These are phyloP conservation scores for Thryonomys swinderianus DNA, from an alignment of 2,113 vertebrate genomes.

Conservation along the genomic window DNA sequence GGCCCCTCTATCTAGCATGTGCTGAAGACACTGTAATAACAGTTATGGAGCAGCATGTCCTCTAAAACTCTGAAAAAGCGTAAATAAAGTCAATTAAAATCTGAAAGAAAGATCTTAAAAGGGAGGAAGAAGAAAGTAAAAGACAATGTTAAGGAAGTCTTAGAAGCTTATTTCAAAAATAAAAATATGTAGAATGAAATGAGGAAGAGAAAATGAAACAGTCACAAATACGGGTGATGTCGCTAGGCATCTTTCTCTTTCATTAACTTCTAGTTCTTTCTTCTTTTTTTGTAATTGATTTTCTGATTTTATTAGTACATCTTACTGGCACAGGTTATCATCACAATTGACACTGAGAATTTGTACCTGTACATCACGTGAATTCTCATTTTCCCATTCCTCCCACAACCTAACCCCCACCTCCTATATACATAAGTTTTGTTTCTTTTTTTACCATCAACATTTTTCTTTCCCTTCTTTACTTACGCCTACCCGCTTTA, in stretches of 20 bases:
- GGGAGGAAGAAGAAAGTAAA: background rate
- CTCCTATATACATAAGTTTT: too few species aligned
- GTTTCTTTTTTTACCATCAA: too few species aligned
- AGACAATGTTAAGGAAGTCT: background rate
- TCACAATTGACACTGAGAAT: too few species aligned
- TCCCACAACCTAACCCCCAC: too few species aligned
- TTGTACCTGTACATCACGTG: too few species aligned
- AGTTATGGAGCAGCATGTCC: too few species aligned
- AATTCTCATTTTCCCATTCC: too few species aligned
- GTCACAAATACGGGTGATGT: background rate
- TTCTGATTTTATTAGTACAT: too few species aligned
- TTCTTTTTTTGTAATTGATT: too few species aligned
- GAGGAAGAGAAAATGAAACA: background rate
- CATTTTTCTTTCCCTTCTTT: too few species aligned
- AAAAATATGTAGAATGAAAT: background rate
- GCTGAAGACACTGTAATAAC: background rate
- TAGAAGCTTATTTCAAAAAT: background rate
- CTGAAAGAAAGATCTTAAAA: background rate
- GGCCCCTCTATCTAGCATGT: background rate
- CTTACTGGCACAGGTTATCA: too few species aligned
- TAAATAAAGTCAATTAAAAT: constrained; percentile 24
- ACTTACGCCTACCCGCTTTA: too few species aligned
- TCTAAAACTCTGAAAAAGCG: background rate
- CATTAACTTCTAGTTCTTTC: background rate
- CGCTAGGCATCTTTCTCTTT: background rate